Percentiles rank a stretch among this genome's conserved stretches.
phyloP scores from a whole-genome alignment of 2,113 vertebrate species.

The Sinocyclocheilus rhinocerous region DNA sequence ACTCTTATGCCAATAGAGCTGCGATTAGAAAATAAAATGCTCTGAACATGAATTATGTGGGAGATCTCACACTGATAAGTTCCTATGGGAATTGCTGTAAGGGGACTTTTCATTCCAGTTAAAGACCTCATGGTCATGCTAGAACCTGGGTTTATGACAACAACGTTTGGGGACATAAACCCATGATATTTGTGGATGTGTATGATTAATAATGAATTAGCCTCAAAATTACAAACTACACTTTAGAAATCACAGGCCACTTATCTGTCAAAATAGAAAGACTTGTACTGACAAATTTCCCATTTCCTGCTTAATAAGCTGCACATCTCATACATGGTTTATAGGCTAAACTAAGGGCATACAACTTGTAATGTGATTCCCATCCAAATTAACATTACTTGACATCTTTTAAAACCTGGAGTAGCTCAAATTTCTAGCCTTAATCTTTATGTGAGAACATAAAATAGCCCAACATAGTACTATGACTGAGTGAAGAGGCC shows the following conservation, averaged over 20 bases:
- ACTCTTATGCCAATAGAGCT: constrained; percentile 9
- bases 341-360: neutral
- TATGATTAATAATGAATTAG: neutral
- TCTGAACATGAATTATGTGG: neutral
- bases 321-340: neutral
- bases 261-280: neutral
- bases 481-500: neutral
- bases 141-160: neutral
- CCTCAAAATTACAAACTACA: neutral
- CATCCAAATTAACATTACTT: neutral
- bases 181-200: neutral
- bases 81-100: neutral
- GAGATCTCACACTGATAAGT: neutral
- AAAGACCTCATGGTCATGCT: neutral
- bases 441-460: neutral
- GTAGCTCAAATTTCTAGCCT: neutral
- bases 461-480: neutral
- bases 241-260: neutral
- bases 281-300: neutral
- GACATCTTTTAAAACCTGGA: neutral
- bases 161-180: neutral
- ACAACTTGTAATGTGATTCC: neutral
- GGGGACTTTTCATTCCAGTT: neutral
- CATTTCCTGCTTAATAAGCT: neutral
- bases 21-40: constrained; percentile 16